These are phyloP conservation scores for Musca domestica DNA, from an alignment of 1,140 invertebrate genomes.

Conservation along the genomic window DNA sequence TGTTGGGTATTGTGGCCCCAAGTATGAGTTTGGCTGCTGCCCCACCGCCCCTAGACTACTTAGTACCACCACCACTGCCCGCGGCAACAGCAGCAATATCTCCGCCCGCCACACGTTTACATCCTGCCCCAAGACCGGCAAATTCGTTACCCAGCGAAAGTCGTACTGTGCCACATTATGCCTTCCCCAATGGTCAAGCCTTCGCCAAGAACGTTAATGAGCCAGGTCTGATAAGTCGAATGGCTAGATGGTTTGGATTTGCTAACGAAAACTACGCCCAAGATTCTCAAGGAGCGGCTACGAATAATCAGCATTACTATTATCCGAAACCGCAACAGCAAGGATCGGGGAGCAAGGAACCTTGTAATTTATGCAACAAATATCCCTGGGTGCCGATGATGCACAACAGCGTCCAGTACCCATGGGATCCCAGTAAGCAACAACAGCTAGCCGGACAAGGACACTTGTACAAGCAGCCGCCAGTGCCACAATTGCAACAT, in stretches of 20 bases:
- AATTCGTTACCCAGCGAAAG: constrained; percentile 12
- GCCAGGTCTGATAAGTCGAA: constrained; percentile 45
- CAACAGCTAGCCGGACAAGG: constrained; percentile 23
- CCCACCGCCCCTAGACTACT: constrained; percentile 41
- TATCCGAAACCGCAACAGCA: constrained; percentile 41
- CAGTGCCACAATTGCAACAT: constrained; percentile 12
- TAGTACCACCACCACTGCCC: constrained; percentile 43
- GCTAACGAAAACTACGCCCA: constrained; percentile 7
- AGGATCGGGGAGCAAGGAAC: constrained; percentile 32
- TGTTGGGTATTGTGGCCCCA: not conserved
- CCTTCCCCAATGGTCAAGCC: not conserved
- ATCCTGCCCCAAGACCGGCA: not conserved
- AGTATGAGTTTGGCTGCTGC: constrained; percentile 17
- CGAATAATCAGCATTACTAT: constrained; percentile 29
- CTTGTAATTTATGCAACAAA: constrained; percentile 72
- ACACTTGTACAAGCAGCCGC: not conserved
- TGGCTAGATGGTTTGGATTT: constrained; percentile 49
- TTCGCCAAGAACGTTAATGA: not conserved
- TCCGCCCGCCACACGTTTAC: constrained; percentile 5
- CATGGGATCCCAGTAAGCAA: constrained; percentile 35
- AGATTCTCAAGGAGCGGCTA: constrained; percentile 31
- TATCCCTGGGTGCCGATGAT: constrained; percentile 75
- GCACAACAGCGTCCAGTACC: constrained; percentile 53
- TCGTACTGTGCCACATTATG: constrained; percentile 15
- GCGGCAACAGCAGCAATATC: constrained; percentile 26